Percentiles rank a stretch among this genome's conserved stretches.
phyloP scores from a whole-genome alignment of 2,888 invertebrate species.

The Aporophyla lueneburgensis region DNA sequence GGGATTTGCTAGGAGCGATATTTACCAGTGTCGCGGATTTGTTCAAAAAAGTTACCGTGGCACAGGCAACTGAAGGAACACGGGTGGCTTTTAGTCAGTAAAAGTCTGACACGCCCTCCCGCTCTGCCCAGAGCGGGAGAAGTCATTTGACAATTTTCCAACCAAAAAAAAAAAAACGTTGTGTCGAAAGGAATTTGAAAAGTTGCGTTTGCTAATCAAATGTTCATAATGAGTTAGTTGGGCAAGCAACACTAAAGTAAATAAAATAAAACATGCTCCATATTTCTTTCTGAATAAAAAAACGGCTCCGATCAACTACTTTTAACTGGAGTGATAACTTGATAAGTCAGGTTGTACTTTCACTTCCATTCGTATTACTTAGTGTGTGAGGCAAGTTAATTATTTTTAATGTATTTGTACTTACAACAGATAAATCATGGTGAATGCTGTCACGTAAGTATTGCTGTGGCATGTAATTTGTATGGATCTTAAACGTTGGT shows the following conservation, averaged over 20 bases:
- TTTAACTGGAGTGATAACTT: slow-evolving; percentile 48
- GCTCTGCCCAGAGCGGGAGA: too few relatives aligned
- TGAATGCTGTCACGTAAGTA: slow-evolving; percentile 51
- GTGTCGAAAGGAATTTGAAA: slow-evolving; percentile 40
- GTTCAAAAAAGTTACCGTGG: too few relatives aligned
- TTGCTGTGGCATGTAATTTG: slow-evolving; percentile 56
- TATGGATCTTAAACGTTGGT: slow-evolving; percentile 25
- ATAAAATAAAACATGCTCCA: slow-evolving; percentile 24
- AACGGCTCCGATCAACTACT: slow-evolving; percentile 7
- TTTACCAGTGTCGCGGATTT: too few relatives aligned
- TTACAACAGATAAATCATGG: slow-evolving; percentile 47
- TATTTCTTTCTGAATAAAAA: slow-evolving; percentile 24
- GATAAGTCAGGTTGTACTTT: slow-evolving; percentile 59
- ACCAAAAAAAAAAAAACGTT: neutral
- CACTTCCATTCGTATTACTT: slow-evolving; percentile 63
- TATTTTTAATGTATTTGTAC: slow-evolving; percentile 60
- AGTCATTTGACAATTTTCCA: too few relatives aligned
- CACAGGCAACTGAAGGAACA: too few relatives aligned
- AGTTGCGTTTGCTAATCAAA: slow-evolving; percentile 24
- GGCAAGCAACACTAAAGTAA: slow-evolving; percentile 12
- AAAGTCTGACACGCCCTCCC: too few relatives aligned
- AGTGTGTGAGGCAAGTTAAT: slow-evolving; percentile 59
- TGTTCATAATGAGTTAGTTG: slow-evolving; percentile 32
- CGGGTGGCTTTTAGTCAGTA: too few relatives aligned
- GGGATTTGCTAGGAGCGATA: too few relatives aligned